A percentile compares a stretch with the other conserved stretches of the same genome.
phyloP scores from a whole-genome alignment of 2,113 vertebrate genomes.

The Hemibates koningsi region DNA sequence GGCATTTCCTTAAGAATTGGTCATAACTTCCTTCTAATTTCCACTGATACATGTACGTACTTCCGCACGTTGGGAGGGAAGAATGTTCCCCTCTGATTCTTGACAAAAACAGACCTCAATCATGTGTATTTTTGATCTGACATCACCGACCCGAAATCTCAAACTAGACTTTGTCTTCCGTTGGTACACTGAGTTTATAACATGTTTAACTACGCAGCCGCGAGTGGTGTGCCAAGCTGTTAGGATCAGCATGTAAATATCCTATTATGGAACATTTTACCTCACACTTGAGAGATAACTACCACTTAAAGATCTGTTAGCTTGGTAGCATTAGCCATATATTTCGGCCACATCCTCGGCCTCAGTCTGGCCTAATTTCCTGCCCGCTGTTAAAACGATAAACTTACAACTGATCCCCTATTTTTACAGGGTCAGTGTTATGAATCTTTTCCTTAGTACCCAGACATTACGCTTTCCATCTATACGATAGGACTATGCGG shows the following conservation, averaged over 20 bases:
- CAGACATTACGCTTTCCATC: background rate
- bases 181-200: background rate
- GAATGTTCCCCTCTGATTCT: background rate
- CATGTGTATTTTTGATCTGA: background rate
- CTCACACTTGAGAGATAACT: background rate
- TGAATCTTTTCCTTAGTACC: background rate
- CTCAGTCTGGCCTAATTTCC: slow-evolving; percentile 48
- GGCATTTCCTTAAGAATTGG: background rate
- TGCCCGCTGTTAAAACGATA: background rate
- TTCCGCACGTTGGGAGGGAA: background rate
- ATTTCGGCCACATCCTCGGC: slow-evolving; percentile 33
- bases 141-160: background rate
- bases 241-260: background rate
- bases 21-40: background rate
- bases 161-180: background rate
- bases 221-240: too few species aligned
- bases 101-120: background rate
- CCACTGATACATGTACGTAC: background rate
- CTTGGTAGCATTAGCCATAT: background rate
- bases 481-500: fast-evolving
- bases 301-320: background rate
- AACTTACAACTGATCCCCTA: background rate
- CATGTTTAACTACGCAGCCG: background rate
- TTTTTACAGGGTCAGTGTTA: background rate
- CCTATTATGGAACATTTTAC: background rate